Percentiles rank a stretch among this genome's conserved stretches.
phyloP scores from a whole-genome alignment of 2,888 invertebrate species.

The Torymus tubicola region DNA sequence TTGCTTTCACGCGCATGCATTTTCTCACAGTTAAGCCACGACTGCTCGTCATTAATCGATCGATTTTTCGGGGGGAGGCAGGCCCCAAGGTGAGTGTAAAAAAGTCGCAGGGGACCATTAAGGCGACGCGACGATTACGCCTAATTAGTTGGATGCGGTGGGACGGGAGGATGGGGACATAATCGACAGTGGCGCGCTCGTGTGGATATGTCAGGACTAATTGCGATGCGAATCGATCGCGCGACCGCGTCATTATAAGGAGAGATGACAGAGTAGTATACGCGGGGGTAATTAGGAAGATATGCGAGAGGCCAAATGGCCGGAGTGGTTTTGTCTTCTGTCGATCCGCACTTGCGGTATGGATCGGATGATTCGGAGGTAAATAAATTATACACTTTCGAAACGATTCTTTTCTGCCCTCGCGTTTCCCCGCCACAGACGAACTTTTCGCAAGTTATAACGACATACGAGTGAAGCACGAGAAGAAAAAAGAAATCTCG shows the following conservation, averaged over 20 bases:
- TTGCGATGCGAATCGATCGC: slow-evolving; percentile 38
- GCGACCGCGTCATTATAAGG: slow-evolving; percentile 7
- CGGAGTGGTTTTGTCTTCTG: too few relatives aligned
- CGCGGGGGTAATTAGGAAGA: slow-evolving; percentile 14
- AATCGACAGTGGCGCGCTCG: background rate
- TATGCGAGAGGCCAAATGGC: background rate
- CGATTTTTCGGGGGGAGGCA: too few relatives aligned
- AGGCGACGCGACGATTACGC: slow-evolving; percentile 37
- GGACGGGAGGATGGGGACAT: background rate
- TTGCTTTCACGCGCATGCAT: slow-evolving; percentile 28
- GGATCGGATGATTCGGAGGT: too few relatives aligned
- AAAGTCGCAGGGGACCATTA: slow-evolving; percentile 36
- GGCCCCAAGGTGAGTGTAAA: background rate
- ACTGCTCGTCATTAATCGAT: too few relatives aligned
- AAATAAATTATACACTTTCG: too few relatives aligned
- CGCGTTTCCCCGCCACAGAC: too few relatives aligned
- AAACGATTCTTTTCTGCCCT: too few relatives aligned
- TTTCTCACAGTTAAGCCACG: slow-evolving; percentile 45
- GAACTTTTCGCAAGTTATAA: too few relatives aligned
- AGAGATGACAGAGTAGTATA: background rate
- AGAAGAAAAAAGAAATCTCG: too few relatives aligned
- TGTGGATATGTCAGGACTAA: slow-evolving; percentile 12
- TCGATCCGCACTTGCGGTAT: too few relatives aligned
- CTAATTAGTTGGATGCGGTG: slow-evolving; percentile 35
- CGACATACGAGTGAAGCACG: too few relatives aligned